A percentile compares a stretch with the other conserved stretches of the same genome.
These are phyloP conservation scores for Podarcis cretensis DNA, from an alignment of 2,113 vertebrate genomes.

Conservation along the genomic window DNA sequence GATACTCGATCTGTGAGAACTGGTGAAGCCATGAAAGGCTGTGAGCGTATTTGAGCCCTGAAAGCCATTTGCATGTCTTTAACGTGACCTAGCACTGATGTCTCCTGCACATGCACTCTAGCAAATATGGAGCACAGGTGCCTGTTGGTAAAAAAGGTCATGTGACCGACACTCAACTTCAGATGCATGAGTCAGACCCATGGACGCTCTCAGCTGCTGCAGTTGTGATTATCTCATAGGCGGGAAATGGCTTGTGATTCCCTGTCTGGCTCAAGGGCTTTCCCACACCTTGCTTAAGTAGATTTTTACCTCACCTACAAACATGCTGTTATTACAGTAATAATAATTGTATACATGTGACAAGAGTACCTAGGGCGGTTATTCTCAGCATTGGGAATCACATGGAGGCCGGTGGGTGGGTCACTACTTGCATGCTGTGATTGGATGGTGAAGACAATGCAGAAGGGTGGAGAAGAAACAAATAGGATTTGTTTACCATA, in stretches of 20 bases:
- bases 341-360: neutral
- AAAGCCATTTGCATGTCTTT: neutral
- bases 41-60: neutral
- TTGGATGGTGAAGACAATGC: neutral
- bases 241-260: slow-evolving; percentile 36
- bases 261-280: slow-evolving; percentile 49
- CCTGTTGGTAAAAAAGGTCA: neutral
- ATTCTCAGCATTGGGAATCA: neutral
- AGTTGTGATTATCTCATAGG: neutral
- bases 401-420: neutral
- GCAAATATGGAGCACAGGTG: fast-evolving
- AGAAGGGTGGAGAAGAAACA: neutral
- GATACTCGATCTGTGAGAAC: too few relatives aligned
- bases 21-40: too few relatives aligned
- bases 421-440: neutral
- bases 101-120: neutral
- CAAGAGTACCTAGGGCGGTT: neutral
- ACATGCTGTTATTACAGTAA: neutral
- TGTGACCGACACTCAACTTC: neutral
- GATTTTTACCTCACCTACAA: neutral
- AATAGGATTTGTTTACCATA: neutral
- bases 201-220: slow-evolving; percentile 31
- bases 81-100: neutral
- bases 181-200: slow-evolving; percentile 48
- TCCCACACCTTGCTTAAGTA: slow-evolving; percentile 41